Evolutionary conservation across 2,113 vertebrate species (phyloP).

Genomic region (Aegypius monachus): DNA sequence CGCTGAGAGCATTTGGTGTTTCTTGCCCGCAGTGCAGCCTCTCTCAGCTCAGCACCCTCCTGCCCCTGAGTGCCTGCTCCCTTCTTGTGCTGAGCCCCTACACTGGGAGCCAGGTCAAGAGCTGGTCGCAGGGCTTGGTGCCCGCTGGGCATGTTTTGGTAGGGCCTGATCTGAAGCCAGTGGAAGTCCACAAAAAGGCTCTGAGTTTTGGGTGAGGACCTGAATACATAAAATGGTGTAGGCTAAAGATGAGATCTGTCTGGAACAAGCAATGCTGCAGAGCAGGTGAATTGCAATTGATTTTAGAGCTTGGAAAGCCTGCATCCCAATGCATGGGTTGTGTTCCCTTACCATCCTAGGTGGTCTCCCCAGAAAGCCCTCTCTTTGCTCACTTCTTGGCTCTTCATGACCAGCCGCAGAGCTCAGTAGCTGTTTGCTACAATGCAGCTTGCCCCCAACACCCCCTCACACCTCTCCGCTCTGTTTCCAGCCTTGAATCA

Average conservation of each 20-base stretch:
- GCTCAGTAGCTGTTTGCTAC: neutral
- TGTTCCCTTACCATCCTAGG: neutral
- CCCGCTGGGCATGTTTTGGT: neutral
- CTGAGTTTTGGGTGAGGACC: neutral
- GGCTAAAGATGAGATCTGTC: neutral
- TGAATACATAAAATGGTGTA: fast-evolving
- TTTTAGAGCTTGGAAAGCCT: neutral
- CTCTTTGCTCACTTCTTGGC: neutral
- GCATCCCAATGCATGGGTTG: neutral
- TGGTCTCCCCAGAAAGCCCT: neutral
- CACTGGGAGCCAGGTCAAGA: fast-evolving
- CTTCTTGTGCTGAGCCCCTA: fast-evolving
- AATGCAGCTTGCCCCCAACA: neutral
- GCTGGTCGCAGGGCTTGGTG: fast-evolving
- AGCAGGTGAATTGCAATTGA: neutral
- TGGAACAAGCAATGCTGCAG: neutral
- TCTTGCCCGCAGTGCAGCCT: fast-evolving
- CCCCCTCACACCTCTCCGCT: neutral
- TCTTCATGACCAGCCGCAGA: neutral
- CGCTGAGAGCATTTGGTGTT: neutral
- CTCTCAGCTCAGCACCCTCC: neutral
- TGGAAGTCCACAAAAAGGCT: neutral
- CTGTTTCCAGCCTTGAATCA: neutral
- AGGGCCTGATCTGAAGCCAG: neutral
- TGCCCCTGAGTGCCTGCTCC: neutral